Conservation (phyloP, 2,888 invertebrate genomes). For the Himalopsyche anomala region DNA sequence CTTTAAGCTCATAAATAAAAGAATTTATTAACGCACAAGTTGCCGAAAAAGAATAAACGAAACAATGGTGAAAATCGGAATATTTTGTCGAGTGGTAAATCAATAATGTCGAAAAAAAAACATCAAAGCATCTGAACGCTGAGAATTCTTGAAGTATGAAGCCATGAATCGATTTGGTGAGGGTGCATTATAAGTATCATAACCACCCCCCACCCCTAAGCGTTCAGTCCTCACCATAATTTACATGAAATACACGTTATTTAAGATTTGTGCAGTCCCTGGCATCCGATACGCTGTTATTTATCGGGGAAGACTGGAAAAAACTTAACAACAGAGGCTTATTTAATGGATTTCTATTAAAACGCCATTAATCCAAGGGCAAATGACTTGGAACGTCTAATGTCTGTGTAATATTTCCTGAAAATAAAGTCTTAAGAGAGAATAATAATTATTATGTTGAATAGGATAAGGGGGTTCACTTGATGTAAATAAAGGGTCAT, state of each 20-base stretch:
- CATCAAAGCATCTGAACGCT: slow-evolving; percentile 13
- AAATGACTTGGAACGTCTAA: slow-evolving; percentile 34
- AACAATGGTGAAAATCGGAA: too few species aligned
- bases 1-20: too few species aligned
- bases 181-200: slow-evolving; percentile 50
- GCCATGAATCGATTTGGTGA: slow-evolving; percentile 28
- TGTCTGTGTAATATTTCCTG: slow-evolving; percentile 30
- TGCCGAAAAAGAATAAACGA: too few species aligned
- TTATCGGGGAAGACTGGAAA: slow-evolving; percentile 14
- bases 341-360: slow-evolving; percentile 14
- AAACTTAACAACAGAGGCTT: slow-evolving; percentile 26
- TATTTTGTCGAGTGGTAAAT: neutral
- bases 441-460: slow-evolving; percentile 30
- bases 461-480: neutral
- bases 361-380: neutral
- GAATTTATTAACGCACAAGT: too few species aligned
- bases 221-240: slow-evolving; percentile 54
- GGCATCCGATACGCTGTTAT: slow-evolving; percentile 16
- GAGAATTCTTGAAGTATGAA: slow-evolving; percentile 1
- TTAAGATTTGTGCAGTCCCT: slow-evolving; percentile 61
- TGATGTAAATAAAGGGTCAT: too few species aligned
- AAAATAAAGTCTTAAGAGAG: slow-evolving; percentile 18
- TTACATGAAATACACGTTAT: slow-evolving; percentile 64
- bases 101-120: neutral
- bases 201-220: slow-evolving; percentile 49